A percentile compares a stretch with the other conserved stretches of the same genome.
These are phyloP conservation scores for Protobothrops mucrosquamatus DNA, from an alignment of 2,113 vertebrate species.

Conservation along the genomic window DNA sequence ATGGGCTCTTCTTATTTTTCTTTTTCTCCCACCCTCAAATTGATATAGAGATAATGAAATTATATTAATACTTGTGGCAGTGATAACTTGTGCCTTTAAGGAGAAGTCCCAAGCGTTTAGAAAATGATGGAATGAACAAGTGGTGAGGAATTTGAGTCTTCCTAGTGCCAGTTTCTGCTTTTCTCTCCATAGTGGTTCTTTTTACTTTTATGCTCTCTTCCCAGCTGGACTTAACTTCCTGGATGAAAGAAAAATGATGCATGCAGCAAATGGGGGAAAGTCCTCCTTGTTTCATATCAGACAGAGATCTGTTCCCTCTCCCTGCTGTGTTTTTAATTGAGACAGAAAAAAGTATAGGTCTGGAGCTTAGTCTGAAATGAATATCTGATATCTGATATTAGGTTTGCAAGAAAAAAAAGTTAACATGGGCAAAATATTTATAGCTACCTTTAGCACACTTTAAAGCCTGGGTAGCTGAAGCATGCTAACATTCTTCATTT, in stretches of 20 bases:
- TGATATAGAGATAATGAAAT: not conserved
- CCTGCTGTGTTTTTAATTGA: not conserved
- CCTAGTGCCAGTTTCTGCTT: not conserved
- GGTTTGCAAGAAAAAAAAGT: not conserved
- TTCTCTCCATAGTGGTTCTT: not conserved
- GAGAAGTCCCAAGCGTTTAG: not conserved
- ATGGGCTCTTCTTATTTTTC: not conserved
- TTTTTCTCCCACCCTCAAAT: not conserved
- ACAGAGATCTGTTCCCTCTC: not conserved
- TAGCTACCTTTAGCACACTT: not conserved
- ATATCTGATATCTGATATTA: not conserved
- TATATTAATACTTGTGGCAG: not conserved
- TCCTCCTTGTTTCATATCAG: not conserved
- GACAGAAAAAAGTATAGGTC: not conserved
- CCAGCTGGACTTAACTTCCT: not conserved
- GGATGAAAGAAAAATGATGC: not conserved
- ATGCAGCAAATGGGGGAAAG: not conserved
- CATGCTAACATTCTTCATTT: not conserved
- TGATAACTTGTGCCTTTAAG: not conserved
- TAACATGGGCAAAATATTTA: not conserved
- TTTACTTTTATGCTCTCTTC: not conserved
- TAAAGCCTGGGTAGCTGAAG: not conserved
- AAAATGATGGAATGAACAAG: not conserved
- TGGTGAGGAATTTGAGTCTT: not conserved
- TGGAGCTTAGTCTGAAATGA: not conserved